phyloP scores from a whole-genome alignment of 2,113 vertebrate genomes.

The Ceuthmochares aereus region DNA sequence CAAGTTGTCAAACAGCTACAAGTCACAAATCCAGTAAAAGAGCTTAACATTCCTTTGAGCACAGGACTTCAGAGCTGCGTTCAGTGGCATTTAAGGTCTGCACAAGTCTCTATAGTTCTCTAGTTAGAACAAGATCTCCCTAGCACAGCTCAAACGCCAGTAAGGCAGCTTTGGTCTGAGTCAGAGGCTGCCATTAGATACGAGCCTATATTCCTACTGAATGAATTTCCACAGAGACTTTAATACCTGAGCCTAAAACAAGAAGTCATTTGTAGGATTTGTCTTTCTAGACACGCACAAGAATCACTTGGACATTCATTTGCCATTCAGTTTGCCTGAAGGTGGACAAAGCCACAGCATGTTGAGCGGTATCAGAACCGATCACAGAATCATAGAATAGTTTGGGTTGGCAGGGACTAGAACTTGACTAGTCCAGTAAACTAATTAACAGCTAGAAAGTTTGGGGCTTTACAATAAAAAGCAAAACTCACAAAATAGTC shows the following conservation, averaged over 20 bases:
- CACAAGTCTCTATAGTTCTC: background rate
- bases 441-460: background rate
- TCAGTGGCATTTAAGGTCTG: background rate
- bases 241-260: background rate
- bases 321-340: too few relatives aligned
- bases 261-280: background rate
- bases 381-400: too few relatives aligned
- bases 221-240: background rate
- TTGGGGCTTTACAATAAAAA: background rate
- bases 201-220: background rate
- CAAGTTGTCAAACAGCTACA: constrained; percentile 16
- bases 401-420: too few relatives aligned
- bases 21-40: constrained; percentile 52
- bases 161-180: constrained; percentile 37
- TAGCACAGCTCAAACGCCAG: background rate
- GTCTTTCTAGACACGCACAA: background rate
- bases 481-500: background rate
- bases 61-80: constrained; percentile 24
- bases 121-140: background rate
- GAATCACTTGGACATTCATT: background rate
- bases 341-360: too few relatives aligned
- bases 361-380: too few relatives aligned
- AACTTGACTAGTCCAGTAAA: background rate
- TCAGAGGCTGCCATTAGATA: background rate
- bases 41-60: constrained; percentile 53